These are phyloP conservation scores for Odontocerum albicorne DNA, from an alignment of 2,888 invertebrate species.

Conservation along the genomic window DNA sequence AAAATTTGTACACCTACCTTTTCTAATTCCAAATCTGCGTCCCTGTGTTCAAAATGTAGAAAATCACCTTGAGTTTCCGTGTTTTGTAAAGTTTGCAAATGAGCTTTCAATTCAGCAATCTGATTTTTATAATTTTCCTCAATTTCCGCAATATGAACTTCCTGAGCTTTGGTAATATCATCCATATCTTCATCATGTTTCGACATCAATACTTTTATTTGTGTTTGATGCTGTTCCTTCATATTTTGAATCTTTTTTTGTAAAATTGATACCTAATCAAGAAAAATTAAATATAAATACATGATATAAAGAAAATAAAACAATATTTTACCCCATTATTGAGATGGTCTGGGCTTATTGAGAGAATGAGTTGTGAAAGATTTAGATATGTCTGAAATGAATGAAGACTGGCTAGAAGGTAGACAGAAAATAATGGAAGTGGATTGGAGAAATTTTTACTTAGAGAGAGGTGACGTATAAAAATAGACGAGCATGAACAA, in stretches of 20 bases:
- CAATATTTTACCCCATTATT: too few relatives aligned
- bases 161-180: conserved; percentile 50
- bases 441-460: too few relatives aligned
- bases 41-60: conserved; percentile 37
- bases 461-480: too few relatives aligned
- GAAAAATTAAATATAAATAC: too few relatives aligned
- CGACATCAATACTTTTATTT: conserved; percentile 42
- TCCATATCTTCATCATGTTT: conserved; percentile 51
- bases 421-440: too few relatives aligned
- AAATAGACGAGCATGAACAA: too few relatives aligned
- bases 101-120: conserved; percentile 57
- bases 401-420: too few relatives aligned
- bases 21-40: conserved; percentile 54
- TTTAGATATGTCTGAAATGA: too few relatives aligned
- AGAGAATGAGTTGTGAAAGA: too few relatives aligned
- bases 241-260: conserved; percentile 37
- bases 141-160: conserved; percentile 47
- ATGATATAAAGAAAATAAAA: too few relatives aligned
- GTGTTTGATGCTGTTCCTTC: conserved; percentile 50
- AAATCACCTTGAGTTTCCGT: conserved; percentile 57
- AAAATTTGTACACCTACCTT: conserved; percentile 45
- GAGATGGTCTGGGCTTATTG: too few relatives aligned
- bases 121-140: conserved; percentile 54
- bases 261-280: conserved; percentile 14
- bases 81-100: conserved; percentile 53